These are phyloP conservation scores for Fopius arisanus DNA, from an alignment of 1,140 invertebrate genomes.

Conservation along the genomic window DNA sequence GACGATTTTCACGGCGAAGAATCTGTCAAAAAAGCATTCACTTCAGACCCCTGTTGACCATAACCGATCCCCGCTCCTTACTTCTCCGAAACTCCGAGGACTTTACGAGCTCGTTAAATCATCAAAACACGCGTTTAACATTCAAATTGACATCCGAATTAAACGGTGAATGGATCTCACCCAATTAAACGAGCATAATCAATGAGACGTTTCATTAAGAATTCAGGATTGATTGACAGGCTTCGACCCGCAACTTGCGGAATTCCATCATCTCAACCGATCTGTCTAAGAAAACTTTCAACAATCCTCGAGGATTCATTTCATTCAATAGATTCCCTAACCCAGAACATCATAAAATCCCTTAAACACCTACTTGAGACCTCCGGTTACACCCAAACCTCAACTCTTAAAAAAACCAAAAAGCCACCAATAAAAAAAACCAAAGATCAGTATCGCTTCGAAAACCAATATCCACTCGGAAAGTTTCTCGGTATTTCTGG, in stretches of 20 bases:
- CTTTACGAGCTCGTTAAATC: not conserved
- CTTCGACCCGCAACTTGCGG: not conserved
- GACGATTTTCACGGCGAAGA: conserved; percentile 34
- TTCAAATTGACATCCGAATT: not conserved
- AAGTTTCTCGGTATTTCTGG: conserved; percentile 35
- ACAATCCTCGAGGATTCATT: conserved; percentile 24
- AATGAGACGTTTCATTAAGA: not conserved
- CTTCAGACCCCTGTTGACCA: not conserved
- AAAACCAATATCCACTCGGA: conserved; percentile 45
- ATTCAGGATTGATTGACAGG: not conserved
- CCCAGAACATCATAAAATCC: conserved; percentile 35
- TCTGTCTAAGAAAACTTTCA: conserved; percentile 33
- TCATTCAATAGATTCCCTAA: not conserved
- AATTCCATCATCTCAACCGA: not conserved
- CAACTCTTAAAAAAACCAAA: not conserved
- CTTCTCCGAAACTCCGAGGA: not conserved
- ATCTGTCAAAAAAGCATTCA: not conserved
- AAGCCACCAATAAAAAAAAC: not conserved
- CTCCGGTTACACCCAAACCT: not conserved
- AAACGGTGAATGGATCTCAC: not conserved
- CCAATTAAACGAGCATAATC: not conserved
- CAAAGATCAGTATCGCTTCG: conserved; percentile 50
- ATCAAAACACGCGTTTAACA: not conserved
- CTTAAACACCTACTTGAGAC: conserved; percentile 29
- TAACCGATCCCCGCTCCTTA: not conserved